Evolutionary conservation across 2,113 vertebrate species (phyloP).

Genomic region (Otus sunia): DNA sequence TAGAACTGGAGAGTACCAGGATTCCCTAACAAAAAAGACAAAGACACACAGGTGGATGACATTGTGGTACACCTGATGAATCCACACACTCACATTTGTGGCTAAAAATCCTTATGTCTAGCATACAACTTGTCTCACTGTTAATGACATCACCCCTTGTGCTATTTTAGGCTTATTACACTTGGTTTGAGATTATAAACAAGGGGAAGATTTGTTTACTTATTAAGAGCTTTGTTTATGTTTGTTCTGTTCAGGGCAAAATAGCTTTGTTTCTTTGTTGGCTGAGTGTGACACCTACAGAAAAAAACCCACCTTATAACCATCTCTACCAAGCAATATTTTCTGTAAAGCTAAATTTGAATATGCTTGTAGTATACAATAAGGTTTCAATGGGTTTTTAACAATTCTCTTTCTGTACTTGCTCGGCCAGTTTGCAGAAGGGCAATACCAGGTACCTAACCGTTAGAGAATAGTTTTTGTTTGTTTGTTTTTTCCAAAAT

Average conservation of each 20-base stretch:
- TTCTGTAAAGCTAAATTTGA: not conserved
- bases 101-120: not conserved
- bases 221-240: not conserved
- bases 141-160: not conserved
- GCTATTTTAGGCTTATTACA: not conserved
- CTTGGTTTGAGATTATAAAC: not conserved
- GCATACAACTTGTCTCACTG: accelerated
- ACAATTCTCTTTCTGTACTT: not conserved
- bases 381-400: not conserved
- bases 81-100: not conserved
- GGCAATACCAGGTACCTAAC: not conserved
- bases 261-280: not conserved
- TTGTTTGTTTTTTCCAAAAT: not conserved
- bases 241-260: not conserved
- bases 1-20: not conserved
- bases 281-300: not conserved
- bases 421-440: not conserved
- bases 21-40: not conserved
- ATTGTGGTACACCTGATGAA: not conserved
- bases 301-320: not conserved
- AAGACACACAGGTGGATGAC: not conserved
- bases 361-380: not conserved
- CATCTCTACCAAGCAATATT: not conserved
- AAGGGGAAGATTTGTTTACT: not conserved
- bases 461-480: not conserved